Evolutionary conservation across 2,113 vertebrate species (phyloP), one percentile per base, ranked within the genome.

Genomic region (Arothron firmamentum): DNA sequence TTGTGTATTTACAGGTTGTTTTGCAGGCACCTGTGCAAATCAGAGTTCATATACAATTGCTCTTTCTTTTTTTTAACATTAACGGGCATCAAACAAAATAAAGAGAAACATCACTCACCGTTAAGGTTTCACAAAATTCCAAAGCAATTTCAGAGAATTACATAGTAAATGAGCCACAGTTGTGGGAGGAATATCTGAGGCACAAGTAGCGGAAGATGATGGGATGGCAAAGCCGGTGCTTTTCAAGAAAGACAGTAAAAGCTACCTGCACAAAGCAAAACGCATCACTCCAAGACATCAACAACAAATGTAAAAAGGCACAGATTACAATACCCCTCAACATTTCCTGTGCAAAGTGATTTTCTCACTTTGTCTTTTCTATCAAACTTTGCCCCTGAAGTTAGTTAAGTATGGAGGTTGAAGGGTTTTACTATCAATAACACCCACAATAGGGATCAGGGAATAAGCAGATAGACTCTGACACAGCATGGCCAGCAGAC

Each of bases 401-500:
- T 68, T 65, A 38, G 25, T 28, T 28, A 28, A 28, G 68, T 57
- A 61, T 62, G 41, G 62, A 78, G 67, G 62, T 71, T 52, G 41
- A 48, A 47, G 1, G 53, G 80, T 78, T 72, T 59, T 47, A 55
- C 31, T 63, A 52, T 63, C 77, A 70, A 70, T 53, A 75, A 75
- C 72, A 65, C 72, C 56, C 66, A 58, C 59, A 13, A 16, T 65
- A 67, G 69, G 12, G 21, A 75, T 80, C 70, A 77, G 74, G 65
- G 65, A 58, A 70, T 70, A 69, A 48, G 74, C 65, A 68, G 59
- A 69, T 70, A 78, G 75, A 65, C 72, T 66, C n/a, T 43, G 17
- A 78, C 78, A 72, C 54, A 66, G 72, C 74, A 57, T 25, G 23
- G 78, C 72, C 68, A 77, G 59, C 68, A 63, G 81, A 85, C 77